phyloP scores from a whole-genome alignment of 2,797 vertebrate species.

The Rhabdomys pumilio region DNA sequence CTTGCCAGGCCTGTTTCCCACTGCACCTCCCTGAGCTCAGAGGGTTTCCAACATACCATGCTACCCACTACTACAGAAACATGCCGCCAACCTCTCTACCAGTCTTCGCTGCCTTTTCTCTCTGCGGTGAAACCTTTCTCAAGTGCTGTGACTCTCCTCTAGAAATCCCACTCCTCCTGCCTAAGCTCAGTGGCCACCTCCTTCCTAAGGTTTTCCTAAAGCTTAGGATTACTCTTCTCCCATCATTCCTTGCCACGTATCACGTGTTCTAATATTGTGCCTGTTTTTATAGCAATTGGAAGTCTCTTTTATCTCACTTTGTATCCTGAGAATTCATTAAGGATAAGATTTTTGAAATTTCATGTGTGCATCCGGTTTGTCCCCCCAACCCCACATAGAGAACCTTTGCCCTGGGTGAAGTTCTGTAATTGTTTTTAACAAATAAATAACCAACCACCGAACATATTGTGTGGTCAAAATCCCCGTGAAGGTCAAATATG shows the following conservation, averaged over 20 bases:
- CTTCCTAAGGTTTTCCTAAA: background rate
- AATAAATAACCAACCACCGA: constrained; percentile 28
- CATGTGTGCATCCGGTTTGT: background rate
- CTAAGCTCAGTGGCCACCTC: background rate
- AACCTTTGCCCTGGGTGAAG: background rate
- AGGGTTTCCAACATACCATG: background rate
- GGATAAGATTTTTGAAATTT: background rate
- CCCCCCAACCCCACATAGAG: background rate
- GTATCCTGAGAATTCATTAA: constrained; percentile 21
- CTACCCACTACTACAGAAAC: background rate
- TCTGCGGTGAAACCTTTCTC: background rate
- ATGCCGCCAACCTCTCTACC: background rate
- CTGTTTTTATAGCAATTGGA: background rate
- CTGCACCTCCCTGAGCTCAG: background rate
- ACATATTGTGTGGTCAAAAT: background rate
- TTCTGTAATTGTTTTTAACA: constrained; percentile 1
- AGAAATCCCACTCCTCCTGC: background rate
- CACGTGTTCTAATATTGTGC: background rate
- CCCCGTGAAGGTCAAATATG: constrained; percentile 1
- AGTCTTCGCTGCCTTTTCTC: background rate
- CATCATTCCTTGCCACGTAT: background rate
- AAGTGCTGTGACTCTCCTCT: background rate
- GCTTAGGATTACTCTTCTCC: background rate
- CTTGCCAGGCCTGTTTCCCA: background rate
- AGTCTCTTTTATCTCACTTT: background rate